These are phyloP conservation scores for Paramisgurnus dabryanus DNA, from an alignment of 2,113 vertebrate genomes.

Conservation along the genomic window DNA sequence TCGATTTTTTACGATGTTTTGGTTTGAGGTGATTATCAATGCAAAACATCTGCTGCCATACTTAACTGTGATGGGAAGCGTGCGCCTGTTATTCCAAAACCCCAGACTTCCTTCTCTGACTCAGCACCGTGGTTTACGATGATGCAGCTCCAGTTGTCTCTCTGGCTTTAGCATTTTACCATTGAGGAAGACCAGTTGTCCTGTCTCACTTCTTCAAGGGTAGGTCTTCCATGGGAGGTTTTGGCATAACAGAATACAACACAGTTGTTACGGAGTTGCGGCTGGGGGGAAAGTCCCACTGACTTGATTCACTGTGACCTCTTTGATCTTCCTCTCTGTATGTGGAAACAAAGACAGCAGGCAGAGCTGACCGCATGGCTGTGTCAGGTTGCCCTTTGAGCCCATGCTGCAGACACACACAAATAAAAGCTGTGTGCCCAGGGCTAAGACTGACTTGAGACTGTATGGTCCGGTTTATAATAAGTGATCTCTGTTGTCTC, in stretches of 20 bases:
- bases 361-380: conserved; percentile 19
- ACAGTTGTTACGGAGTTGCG: conserved; percentile 31
- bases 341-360: conserved; percentile 29
- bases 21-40: neutral
- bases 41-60: neutral
- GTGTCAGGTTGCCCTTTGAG: conserved; percentile 25
- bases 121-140: conserved; percentile 9
- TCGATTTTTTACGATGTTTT: neutral
- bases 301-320: conserved; percentile 11
- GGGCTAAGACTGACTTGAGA: neutral
- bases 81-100: conserved; percentile 3
- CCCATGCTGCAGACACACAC: neutral
- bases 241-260: neutral
- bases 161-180: neutral
- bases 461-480: neutral
- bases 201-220: neutral
- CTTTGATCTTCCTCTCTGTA: conserved; percentile 22
- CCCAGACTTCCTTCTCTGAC: conserved; percentile 18
- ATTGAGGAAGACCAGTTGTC: conserved; percentile 6
- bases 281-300: conserved; percentile 25
- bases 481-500: neutral
- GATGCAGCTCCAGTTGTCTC: neutral
- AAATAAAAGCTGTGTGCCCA: neutral
- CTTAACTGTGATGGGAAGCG: neutral
- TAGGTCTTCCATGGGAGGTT: neutral